Conservation (phyloP, 2,113 vertebrate genomes). For the Scatophagus argus region DNA sequence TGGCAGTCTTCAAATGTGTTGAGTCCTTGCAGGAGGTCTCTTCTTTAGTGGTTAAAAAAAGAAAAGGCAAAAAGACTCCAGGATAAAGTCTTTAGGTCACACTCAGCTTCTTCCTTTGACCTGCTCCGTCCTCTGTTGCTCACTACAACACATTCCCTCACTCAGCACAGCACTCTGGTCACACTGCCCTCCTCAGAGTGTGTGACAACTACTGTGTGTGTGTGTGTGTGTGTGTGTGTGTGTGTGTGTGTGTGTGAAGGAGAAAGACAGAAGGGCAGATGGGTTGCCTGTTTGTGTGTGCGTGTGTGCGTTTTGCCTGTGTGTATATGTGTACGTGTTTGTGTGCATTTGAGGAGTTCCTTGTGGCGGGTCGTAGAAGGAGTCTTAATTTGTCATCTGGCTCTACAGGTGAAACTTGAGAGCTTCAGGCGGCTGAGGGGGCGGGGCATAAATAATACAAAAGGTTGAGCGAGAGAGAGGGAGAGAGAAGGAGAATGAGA, state of each 20-base stretch:
- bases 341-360: constrained; percentile 64
- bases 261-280: constrained; percentile 36
- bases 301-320: constrained; percentile 9
- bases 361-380: constrained; percentile 68
- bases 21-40: constrained; percentile 30
- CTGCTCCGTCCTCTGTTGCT: constrained; percentile 55
- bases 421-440: constrained; percentile 66
- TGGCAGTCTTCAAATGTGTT: constrained; percentile 38
- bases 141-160: constrained; percentile 65
- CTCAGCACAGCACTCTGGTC: constrained; percentile 58
- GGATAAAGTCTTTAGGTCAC: constrained; percentile 40
- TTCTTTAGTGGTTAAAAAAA: constrained; percentile 25
- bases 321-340: constrained; percentile 22
- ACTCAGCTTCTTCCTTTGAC: constrained; percentile 57
- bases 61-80: background rate
- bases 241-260: constrained; percentile 16
- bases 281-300: constrained; percentile 32
- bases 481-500: constrained; percentile 45
- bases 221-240: background rate
- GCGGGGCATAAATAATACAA: constrained; percentile 83
- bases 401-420: constrained; percentile 79
- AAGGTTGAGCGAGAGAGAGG: constrained; percentile 61
- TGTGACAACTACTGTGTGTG: constrained; percentile 39
- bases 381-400: constrained; percentile 82
- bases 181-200: constrained; percentile 66